phyloP scores from a whole-genome alignment of 2,113 vertebrate species.

The Macrotis lagotis region DNA sequence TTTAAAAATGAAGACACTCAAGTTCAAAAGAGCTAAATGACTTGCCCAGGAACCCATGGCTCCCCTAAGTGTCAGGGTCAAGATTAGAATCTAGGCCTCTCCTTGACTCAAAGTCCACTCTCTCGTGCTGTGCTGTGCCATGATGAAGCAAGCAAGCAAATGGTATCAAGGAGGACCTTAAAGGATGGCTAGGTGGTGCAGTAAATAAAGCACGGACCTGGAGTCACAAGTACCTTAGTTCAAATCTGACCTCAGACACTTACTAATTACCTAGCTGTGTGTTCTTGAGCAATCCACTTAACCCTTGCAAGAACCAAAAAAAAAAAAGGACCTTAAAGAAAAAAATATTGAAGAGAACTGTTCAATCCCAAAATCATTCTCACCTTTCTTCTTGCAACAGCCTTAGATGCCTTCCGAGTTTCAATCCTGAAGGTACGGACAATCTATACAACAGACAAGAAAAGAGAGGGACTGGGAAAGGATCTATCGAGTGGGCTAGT shows the following conservation, averaged over 20 bases:
- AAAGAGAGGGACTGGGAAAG: not conserved
- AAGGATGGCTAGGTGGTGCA: too few species aligned
- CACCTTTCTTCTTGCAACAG: slow-evolving; percentile 95
- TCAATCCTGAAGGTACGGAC: slow-evolving; percentile 96
- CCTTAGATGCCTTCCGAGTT: slow-evolving; percentile 96
- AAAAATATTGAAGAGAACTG: not conserved
- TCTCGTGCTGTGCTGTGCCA: not conserved
- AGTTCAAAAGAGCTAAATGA: not conserved
- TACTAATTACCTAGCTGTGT: too few species aligned
- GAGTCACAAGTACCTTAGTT: too few species aligned
- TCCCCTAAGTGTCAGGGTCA: not conserved
- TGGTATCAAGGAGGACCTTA: not conserved
- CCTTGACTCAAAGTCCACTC: not conserved
- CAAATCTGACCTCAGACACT: too few species aligned
- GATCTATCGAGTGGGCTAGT: not conserved
- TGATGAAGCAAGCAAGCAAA: not conserved
- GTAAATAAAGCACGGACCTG: too few species aligned
- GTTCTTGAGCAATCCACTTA: too few species aligned
- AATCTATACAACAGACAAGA: slow-evolving; percentile 84
- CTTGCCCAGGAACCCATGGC: not conserved
- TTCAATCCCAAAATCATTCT: slow-evolving; percentile 33
- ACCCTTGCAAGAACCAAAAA: too few species aligned
- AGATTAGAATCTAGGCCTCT: not conserved
- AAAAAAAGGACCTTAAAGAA: not conserved
- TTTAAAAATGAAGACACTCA: not conserved